Conservation (phyloP, 2,888 invertebrate species). For the Plebejus melissa region DNA sequence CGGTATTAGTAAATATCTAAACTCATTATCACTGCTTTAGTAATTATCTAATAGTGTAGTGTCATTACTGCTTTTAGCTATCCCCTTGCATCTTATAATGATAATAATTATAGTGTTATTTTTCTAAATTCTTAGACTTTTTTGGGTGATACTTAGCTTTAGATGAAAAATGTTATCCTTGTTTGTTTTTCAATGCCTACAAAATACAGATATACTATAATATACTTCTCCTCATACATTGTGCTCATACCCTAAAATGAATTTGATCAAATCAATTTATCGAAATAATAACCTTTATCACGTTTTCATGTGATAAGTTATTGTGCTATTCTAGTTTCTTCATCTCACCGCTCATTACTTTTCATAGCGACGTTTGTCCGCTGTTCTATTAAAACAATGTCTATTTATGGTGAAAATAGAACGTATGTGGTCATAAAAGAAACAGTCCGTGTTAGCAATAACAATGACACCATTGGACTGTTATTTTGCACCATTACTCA, state of each 20-base stretch:
- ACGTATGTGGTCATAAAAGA: conserved; percentile 5
- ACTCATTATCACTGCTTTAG: neutral
- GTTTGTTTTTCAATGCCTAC: no score
- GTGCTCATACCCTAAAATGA: neutral
- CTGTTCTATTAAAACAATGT: conserved; percentile 10
- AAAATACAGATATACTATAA: no score
- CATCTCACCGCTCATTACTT: conserved; percentile 8
- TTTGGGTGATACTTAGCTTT: no score
- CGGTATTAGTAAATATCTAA: neutral
- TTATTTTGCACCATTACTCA: conserved; percentile 17
- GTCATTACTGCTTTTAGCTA: no score
- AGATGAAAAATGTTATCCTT: no score
- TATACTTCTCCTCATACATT: no score
- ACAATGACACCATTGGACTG: conserved; percentile 15
- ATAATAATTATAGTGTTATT: no score
- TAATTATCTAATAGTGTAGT: no score
- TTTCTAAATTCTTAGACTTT: no score
- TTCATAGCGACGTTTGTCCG: neutral
- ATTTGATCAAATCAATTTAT: neutral
- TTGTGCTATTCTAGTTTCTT: neutral
- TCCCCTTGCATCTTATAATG: no score
- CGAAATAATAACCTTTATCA: neutral
- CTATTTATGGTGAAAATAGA: conserved; percentile 18
- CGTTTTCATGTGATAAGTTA: neutral
- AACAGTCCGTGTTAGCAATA: conserved; percentile 15